phyloP scores from a whole-genome alignment of 2,888 invertebrate species.

The Trileptium ribeirensis region DNA sequence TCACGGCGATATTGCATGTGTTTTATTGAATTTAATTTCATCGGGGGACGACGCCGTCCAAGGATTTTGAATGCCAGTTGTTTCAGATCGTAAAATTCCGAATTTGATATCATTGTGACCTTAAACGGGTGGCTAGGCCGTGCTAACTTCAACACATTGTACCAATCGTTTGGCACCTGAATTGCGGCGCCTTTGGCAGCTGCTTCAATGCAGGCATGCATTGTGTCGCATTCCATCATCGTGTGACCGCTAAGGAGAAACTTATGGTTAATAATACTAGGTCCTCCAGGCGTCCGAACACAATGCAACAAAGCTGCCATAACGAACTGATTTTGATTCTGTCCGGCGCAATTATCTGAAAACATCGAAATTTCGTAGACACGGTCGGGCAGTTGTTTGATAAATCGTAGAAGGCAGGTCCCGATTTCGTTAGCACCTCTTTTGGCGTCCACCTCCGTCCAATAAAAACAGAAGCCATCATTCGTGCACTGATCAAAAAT shows the following conservation, averaged over 20 bases:
- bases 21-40: too few relatives aligned
- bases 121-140: not conserved
- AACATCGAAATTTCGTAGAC: not conserved
- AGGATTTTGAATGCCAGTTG: not conserved
- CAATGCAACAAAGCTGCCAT: too few relatives aligned
- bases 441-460: slow-evolving; percentile 13
- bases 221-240: slow-evolving; percentile 10
- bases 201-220: slow-evolving; percentile 11
- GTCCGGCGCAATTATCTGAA: slow-evolving; percentile 13
- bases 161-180: not conserved
- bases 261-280: too few relatives aligned
- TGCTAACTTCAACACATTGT: not conserved
- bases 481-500: not conserved
- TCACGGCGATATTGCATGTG: too few relatives aligned
- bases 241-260: slow-evolving; percentile 16
- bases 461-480: slow-evolving; percentile 1
- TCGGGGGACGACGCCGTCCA: not conserved
- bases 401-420: slow-evolving; percentile 1
- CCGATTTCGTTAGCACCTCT: slow-evolving; percentile 10
- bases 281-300: too few relatives aligned
- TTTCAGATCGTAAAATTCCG: not conserved
- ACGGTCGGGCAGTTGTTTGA: not conserved
- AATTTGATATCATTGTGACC: not conserved
- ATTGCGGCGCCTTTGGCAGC: not conserved
- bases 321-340: slow-evolving; percentile 8